Percentiles rank a stretch among this genome's conserved stretches.
Evolutionary conservation across 2,113 vertebrate genomes (phyloP).

Genomic region (Ginglymostoma cirratum): DNA sequence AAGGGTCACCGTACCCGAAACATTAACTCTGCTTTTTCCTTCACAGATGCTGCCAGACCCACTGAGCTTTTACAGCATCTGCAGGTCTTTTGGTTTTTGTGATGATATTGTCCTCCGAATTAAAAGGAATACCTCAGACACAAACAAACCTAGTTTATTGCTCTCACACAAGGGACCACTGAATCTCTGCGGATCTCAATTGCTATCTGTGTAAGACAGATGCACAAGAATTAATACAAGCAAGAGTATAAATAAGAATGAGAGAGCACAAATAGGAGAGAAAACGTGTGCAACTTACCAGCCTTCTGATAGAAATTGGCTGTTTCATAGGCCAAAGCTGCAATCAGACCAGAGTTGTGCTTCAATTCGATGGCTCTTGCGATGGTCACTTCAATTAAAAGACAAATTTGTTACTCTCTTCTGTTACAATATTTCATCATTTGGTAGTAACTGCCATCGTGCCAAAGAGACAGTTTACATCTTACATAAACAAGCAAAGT

Average conservation of each 20-base stretch:
- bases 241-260: neutral
- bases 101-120: neutral
- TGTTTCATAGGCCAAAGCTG: constrained; percentile 84
- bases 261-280: neutral
- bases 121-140: neutral
- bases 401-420: constrained; percentile 13
- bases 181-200: neutral
- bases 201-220: neutral
- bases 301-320: constrained; percentile 95
- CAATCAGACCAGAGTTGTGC: constrained; percentile 81
- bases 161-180: constrained; percentile 40
- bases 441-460: too few relatives aligned
- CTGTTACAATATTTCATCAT: neutral
- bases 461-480: too few relatives aligned
- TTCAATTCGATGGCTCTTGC: constrained; percentile 94
- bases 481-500: too few relatives aligned
- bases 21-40: too few relatives aligned
- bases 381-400: constrained; percentile 75
- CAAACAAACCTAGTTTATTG: constrained; percentile 50
- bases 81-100: too few relatives aligned
- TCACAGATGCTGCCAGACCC: too few relatives aligned
- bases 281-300: constrained; percentile 56
- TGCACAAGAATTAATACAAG: neutral
- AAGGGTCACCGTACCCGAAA: too few relatives aligned
- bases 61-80: too few relatives aligned